A percentile compares a stretch with the other conserved stretches of the same genome.
phyloP scores from a whole-genome alignment of 2,888 invertebrate species.

The Helleia helle region DNA sequence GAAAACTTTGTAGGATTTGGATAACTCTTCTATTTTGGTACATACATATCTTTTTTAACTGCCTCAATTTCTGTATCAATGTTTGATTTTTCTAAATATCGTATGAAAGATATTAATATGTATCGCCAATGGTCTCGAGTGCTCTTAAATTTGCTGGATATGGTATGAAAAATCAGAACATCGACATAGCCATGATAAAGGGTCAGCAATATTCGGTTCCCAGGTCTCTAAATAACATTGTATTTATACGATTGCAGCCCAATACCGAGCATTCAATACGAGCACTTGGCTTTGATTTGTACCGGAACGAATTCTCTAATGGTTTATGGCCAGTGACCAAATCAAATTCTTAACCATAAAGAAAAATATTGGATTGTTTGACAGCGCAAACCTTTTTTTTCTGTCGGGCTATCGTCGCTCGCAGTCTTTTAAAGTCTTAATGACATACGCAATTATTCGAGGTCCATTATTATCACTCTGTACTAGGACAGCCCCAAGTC shows the following conservation, averaged over 20 bases:
- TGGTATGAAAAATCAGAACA: constrained; percentile 5
- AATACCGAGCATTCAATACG: constrained; percentile 25
- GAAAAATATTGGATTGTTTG: constrained; percentile 24
- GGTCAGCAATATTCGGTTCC: constrained; percentile 29
- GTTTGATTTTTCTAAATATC: neutral
- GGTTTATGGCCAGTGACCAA: constrained; percentile 34
- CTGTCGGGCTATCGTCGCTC: constrained; percentile 24
- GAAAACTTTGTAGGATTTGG: constrained; percentile 1
- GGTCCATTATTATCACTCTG: constrained; percentile 16
- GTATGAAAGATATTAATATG: no score
- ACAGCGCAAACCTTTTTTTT: no score
- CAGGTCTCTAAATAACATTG: constrained; percentile 21
- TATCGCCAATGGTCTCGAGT: neutral
- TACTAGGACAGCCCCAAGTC: constrained; percentile 12
- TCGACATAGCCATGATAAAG: constrained; percentile 18
- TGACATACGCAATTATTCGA: constrained; percentile 23
- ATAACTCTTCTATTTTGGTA: constrained; percentile 7
- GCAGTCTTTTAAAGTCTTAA: constrained; percentile 13
- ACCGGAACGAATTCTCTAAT: constrained; percentile 30
- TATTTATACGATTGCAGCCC: constrained; percentile 20
- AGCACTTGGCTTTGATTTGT: constrained; percentile 31
- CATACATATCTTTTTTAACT: neutral
- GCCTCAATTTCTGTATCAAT: neutral
- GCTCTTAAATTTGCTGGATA: neutral
- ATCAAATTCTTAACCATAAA: constrained; percentile 27